Percentiles rank a stretch among this genome's conserved stretches.
Evolutionary conservation across 2,888 invertebrate genomes (phyloP).

Genomic region (Aspidiotus rigidus): DNA sequence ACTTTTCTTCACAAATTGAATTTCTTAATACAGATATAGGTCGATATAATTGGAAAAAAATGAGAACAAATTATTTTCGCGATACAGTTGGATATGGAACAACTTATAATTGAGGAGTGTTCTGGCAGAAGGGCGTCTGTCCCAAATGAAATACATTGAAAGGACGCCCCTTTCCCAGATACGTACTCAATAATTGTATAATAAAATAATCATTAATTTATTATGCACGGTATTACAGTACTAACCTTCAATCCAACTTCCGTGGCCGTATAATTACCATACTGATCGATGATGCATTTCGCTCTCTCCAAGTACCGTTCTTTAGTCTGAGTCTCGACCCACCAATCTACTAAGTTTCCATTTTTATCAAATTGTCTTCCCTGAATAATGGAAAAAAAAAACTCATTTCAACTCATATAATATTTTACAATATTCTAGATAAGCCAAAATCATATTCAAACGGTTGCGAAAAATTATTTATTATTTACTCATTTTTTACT

Average conservation of each 20-base stretch:
- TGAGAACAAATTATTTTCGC: too few species aligned
- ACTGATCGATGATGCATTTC: slow-evolving; percentile 85
- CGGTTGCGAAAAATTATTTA: too few species aligned
- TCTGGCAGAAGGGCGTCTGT: too few species aligned
- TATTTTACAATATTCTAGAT: too few species aligned
- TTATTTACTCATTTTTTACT: too few species aligned
- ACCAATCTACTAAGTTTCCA: slow-evolving; percentile 89
- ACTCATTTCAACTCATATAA: not conserved
- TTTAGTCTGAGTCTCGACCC: slow-evolving; percentile 83
- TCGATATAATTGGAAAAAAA: too few species aligned
- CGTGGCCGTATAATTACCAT: slow-evolving; percentile 77
- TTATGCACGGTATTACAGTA: slow-evolving; percentile 25
- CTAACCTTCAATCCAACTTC: slow-evolving; percentile 65
- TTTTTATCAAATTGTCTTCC: slow-evolving; percentile 86
- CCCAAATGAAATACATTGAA: not conserved
- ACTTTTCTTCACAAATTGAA: too few species aligned
- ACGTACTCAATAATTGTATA: too few species aligned
- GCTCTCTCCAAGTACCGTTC: slow-evolving; percentile 72
- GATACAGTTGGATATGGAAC: not conserved
- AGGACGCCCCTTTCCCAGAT: not conserved
- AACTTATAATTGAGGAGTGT: not conserved
- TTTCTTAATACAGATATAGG: too few species aligned
- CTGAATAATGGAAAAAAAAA: slow-evolving; percentile 41
- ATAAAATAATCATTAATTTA: too few species aligned
- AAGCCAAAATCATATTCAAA: too few species aligned